Evolutionary conservation across 2,888 invertebrate genomes (phyloP).

Genomic region (Leptarthrus brevirostris): DNA sequence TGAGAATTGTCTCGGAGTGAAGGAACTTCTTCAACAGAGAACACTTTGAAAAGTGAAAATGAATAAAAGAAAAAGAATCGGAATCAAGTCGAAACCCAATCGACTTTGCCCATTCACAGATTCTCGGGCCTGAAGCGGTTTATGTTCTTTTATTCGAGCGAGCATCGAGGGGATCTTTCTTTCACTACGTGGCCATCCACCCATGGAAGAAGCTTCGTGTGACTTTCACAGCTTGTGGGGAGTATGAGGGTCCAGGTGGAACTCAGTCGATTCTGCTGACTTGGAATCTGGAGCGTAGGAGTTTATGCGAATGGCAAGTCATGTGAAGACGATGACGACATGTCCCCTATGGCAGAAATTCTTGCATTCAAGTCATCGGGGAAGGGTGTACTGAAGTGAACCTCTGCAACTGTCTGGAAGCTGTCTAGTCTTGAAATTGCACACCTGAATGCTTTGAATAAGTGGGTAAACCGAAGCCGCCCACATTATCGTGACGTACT

Average conservation of each 20-base stretch:
- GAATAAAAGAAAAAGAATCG: slow-evolving; percentile 4
- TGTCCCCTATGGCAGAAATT: slow-evolving; percentile 21
- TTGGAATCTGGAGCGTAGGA: slow-evolving; percentile 45
- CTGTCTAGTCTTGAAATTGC: slow-evolving; percentile 50
- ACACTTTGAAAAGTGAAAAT: not conserved
- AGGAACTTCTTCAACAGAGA: no score
- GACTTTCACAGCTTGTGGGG: slow-evolving; percentile 5
- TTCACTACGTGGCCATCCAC: slow-evolving; percentile 19
- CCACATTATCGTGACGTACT: slow-evolving; percentile 49
- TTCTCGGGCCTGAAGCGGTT: slow-evolving; percentile 20
- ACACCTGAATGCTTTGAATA: slow-evolving; percentile 50
- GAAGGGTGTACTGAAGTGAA: not conserved
- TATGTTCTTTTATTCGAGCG: not conserved
- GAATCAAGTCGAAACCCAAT: slow-evolving; percentile 1
- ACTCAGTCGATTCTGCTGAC: slow-evolving; percentile 36
- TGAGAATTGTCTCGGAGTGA: no score
- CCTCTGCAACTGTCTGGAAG: slow-evolving; percentile 48
- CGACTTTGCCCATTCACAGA: slow-evolving; percentile 3
- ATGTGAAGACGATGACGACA: slow-evolving; percentile 48
- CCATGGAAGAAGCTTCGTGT: not conserved
- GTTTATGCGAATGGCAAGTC: slow-evolving; percentile 42
- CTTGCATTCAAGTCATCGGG: slow-evolving; percentile 15
- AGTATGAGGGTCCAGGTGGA: slow-evolving; percentile 22
- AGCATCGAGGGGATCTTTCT: slow-evolving; percentile 26
- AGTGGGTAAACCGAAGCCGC: slow-evolving; percentile 49